Evolutionary conservation across 2,113 vertebrate species (phyloP).

Genomic region (Cryptomyrus ogoouensis): DNA sequence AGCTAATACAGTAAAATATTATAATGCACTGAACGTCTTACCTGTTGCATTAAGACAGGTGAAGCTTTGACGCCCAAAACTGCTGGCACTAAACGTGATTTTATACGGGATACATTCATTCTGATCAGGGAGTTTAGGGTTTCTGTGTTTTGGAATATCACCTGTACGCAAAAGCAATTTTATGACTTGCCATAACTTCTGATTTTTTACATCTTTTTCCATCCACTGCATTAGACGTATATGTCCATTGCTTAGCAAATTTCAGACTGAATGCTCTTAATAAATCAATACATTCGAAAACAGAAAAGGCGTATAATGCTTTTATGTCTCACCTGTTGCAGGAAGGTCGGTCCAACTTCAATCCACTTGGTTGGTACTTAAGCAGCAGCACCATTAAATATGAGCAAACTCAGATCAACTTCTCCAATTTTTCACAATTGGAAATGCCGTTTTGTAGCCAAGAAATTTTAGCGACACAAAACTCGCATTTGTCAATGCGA

Average conservation of each 20-base stretch:
- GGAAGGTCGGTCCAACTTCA: neutral
- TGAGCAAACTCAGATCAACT: neutral
- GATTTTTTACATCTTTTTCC: neutral
- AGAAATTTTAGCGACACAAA: neutral
- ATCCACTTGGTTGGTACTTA: constrained; percentile 21
- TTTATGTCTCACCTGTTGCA: constrained; percentile 14
- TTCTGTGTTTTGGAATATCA: neutral
- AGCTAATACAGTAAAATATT: neutral
- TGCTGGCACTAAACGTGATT: neutral
- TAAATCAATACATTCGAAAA: neutral
- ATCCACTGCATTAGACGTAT: neutral
- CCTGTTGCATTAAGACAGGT: constrained; percentile 2
- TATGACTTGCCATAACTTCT: neutral
- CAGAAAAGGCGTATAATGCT: neutral
- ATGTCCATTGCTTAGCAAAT: neutral
- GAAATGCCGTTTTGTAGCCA: neutral
- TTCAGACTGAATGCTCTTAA: neutral
- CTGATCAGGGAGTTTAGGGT: neutral
- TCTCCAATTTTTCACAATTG: neutral
- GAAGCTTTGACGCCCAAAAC: neutral
- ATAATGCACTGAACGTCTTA: neutral
- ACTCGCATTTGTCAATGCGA: neutral
- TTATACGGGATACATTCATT: neutral
- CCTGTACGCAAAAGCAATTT: neutral
- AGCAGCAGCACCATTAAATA: neutral